Conservation (phyloP, 2,888 invertebrate genomes). For the Andrena fulva region DNA sequence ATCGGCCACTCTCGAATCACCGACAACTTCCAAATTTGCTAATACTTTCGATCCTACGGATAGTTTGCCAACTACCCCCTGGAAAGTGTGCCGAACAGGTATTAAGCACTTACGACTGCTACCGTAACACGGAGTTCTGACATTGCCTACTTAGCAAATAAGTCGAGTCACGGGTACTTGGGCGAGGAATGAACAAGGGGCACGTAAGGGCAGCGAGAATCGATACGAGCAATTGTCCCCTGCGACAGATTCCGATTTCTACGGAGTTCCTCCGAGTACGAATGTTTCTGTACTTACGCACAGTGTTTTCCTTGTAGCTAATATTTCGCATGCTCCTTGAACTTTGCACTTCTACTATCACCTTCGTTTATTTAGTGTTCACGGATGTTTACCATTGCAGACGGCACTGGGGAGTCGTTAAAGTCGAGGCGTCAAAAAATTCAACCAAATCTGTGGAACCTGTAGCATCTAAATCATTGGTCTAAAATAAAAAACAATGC, state of each 20-base stretch:
- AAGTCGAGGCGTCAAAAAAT: too few species aligned
- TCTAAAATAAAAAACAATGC: too few species aligned
- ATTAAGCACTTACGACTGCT: conserved; percentile 37
- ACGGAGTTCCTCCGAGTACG: not conserved
- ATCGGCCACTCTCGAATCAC: not conserved
- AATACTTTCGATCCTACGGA: conserved; percentile 35
- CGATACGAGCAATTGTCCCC: not conserved
- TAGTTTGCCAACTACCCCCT: not conserved
- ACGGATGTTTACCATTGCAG: too few species aligned
- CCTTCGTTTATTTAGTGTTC: not conserved
- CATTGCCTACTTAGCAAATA: conserved; percentile 32
- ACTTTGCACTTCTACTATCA: not conserved
- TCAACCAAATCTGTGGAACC: too few species aligned
- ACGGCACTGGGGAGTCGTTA: too few species aligned
- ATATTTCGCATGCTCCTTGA: not conserved
- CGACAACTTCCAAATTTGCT: conserved; percentile 29
- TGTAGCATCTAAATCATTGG: too few species aligned
- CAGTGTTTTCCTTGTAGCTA: too few species aligned
- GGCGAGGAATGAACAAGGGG: not conserved
- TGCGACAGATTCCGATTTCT: not conserved
- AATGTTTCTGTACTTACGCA: not conserved
- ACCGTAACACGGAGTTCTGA: conserved; percentile 10
- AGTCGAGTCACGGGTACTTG: not conserved
- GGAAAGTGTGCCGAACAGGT: conserved; percentile 19
- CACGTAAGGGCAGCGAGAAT: not conserved